A percentile compares a stretch with the other conserved stretches of the same genome.
Evolutionary conservation across 2,113 vertebrate species (phyloP).

Genomic region (Tapirus terrestris): DNA sequence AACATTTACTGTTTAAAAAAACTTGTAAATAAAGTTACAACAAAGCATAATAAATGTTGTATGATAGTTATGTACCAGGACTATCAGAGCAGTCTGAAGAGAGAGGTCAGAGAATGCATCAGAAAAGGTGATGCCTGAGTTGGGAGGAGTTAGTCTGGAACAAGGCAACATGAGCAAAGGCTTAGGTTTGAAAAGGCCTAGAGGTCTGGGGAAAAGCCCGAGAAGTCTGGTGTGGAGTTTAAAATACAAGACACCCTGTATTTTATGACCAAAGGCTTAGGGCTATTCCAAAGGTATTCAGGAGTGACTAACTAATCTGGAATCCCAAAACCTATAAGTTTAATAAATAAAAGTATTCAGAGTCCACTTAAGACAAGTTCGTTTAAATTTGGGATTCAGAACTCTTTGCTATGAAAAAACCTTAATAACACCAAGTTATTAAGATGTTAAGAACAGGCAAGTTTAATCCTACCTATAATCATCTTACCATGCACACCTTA

Average conservation of each 20-base stretch:
- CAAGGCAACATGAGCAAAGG: slow-evolving; percentile 36
- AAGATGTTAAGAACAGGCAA: slow-evolving; percentile 2
- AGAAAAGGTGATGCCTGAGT: slow-evolving; percentile 11
- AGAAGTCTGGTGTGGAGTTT: neutral
- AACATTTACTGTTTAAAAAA: slow-evolving; percentile 32
- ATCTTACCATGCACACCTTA: neutral
- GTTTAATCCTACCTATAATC: neutral
- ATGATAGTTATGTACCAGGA: neutral
- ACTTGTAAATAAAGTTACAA: neutral
- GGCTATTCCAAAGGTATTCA: neutral
- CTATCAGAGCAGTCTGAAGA: neutral
- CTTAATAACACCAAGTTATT: neutral
- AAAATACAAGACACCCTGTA: neutral
- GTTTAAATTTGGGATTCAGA: slow-evolving; percentile 10
- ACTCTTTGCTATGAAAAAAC: neutral
- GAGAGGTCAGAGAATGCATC: neutral
- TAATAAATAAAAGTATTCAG: slow-evolving; percentile 2
- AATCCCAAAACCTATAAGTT: slow-evolving; percentile 21
- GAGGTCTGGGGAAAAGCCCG: neutral
- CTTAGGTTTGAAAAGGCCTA: neutral
- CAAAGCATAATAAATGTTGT: neutral
- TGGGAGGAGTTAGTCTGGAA: neutral
- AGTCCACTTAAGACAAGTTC: neutral
- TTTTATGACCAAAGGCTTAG: slow-evolving; percentile 17
- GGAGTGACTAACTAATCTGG: neutral